Evolutionary conservation across 2,888 invertebrate species (phyloP).

Genomic region (Torymus auratus): DNA sequence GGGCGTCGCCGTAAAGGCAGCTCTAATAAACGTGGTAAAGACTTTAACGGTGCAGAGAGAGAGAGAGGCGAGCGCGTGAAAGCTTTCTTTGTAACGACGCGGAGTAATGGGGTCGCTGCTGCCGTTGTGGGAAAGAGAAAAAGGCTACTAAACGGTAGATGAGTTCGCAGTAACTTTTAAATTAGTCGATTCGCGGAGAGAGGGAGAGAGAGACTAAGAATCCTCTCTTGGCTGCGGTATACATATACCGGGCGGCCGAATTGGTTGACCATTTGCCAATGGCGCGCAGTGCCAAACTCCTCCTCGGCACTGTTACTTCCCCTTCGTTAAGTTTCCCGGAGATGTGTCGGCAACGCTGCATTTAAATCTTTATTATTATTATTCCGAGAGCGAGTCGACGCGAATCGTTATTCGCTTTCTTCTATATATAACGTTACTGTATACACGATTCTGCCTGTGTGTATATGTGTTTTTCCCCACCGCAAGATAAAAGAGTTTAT

Average conservation of each 20-base stretch:
- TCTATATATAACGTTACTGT: not conserved
- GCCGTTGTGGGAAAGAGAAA: not conserved
- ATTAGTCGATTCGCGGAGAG: slow-evolving; percentile 64
- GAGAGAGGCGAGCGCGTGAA: slow-evolving; percentile 39
- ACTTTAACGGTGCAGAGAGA: slow-evolving; percentile 39
- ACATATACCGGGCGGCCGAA: not conserved
- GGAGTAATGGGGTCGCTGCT: slow-evolving; percentile 21
- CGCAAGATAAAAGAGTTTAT: slow-evolving; percentile 32
- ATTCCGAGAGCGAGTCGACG: not conserved
- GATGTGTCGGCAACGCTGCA: not conserved
- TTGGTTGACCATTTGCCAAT: not conserved
- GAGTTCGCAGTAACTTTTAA: slow-evolving; percentile 68
- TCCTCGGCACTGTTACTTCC: not conserved
- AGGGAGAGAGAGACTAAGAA: not conserved
- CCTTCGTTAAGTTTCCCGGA: slow-evolving; percentile 18
- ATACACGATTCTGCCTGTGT: not conserved
- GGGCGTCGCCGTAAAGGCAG: slow-evolving; percentile 34
- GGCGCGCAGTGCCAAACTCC: no score
- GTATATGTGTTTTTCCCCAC: slow-evolving; percentile 11
- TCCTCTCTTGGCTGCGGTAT: no score
- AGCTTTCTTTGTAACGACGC: slow-evolving; percentile 43
- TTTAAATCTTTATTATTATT: slow-evolving; percentile 5
- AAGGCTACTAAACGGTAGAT: slow-evolving; percentile 63
- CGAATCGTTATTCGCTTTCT: not conserved
- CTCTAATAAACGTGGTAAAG: slow-evolving; percentile 59